Evolutionary conservation across 64 coral and sea anemone genomes (phyloP).

Genomic region (Montipora foliosa): DNA sequence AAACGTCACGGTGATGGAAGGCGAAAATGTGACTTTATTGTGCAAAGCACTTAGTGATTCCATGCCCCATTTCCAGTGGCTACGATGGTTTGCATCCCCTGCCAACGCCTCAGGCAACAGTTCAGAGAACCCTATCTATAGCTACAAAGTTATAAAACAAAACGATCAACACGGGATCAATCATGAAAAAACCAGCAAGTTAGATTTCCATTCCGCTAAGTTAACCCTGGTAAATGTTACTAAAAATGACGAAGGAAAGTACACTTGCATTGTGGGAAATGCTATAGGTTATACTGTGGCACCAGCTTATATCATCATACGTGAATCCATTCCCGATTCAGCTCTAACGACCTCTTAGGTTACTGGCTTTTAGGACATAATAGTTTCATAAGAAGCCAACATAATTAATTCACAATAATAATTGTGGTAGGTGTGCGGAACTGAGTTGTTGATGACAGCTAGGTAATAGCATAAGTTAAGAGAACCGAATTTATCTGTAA

Average conservation of each 20-base stretch:
- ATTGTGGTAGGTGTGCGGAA: too few relatives aligned
- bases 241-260: conserved; percentile 80
- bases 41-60: conserved; percentile 86
- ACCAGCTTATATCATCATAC: conserved; percentile 63
- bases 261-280: conserved; percentile 91
- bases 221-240: conserved; percentile 81
- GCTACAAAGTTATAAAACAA: conserved; percentile 82
- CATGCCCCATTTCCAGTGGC: conserved; percentile 97
- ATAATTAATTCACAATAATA: too few relatives aligned
- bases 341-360: too few relatives aligned
- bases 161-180: conserved; percentile 15
- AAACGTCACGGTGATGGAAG: conserved; percentile 71
- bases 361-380: too few relatives aligned
- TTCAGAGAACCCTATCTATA: conserved; percentile 17
- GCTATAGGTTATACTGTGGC: conserved; percentile 68
- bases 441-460: too few relatives aligned
- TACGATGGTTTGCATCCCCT: conserved; percentile 46
- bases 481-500: too few relatives aligned
- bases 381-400: too few relatives aligned
- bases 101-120: conserved; percentile 52
- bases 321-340: background rate
- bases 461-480: too few relatives aligned
- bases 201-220: conserved; percentile 79
- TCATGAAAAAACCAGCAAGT: conserved; percentile 6
- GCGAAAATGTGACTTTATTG: conserved; percentile 76